A percentile compares a stretch with the other conserved stretches of the same genome.
Conservation (phyloP, 1,140 invertebrate species). For the Cryptotermes secundus region DNA sequence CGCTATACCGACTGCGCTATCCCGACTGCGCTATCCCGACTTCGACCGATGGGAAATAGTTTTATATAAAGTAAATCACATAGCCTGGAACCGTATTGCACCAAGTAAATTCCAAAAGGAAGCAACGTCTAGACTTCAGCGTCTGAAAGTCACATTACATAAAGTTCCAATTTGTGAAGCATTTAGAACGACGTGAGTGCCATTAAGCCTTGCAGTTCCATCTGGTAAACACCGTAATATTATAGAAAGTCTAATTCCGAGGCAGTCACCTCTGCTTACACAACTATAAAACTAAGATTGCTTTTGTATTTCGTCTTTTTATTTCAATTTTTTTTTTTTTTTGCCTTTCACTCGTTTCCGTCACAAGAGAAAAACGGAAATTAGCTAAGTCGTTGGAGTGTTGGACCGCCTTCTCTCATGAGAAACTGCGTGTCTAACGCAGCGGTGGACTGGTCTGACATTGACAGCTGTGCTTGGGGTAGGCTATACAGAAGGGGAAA, state of each 20-base stretch:
- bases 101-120: no score
- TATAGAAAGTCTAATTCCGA: not conserved
- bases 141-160: no score
- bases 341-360: not conserved
- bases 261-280: not conserved
- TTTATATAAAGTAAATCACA: no score
- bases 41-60: no score
- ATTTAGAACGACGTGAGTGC: no score
- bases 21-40: no score
- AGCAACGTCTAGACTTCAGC: no score
- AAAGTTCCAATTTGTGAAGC: no score
- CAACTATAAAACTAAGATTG: constrained; percentile 14
- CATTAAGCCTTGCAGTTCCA: not conserved
- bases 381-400: constrained; percentile 11
- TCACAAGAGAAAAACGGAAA: not conserved
- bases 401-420: not conserved
- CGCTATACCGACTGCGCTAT: no score
- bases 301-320: not conserved
- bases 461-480: not conserved
- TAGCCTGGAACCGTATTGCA: no score
- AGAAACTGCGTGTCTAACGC: not conserved
- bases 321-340: not conserved
- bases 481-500: not conserved
- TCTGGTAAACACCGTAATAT: not conserved
- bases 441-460: not conserved